Base-by-base conservation (phyloP, 2,113 vertebrate genomes). In the Plecturocebus donacophilus region DNA sequence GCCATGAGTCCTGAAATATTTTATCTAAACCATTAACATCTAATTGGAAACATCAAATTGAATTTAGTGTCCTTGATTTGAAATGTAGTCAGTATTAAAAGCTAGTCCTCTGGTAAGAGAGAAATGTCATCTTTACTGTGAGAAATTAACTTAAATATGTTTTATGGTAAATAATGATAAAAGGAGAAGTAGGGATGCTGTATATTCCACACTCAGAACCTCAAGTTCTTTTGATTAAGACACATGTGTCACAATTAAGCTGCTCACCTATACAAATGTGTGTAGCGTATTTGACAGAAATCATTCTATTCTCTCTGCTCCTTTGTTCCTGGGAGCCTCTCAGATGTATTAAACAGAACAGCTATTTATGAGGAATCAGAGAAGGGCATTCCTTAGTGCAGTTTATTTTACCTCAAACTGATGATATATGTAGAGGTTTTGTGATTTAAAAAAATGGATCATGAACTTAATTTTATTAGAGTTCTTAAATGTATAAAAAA, bases 381-480 rank as follows among this genome's bases (percentile, higher is more conserved):
- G 93, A 85, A 40, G 66, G 35, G 58, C 25, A 42, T 35, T 54
- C 32, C 76, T 13, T 38, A 6, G 11, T 42, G 16, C 35, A 38
- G 38, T 88, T 73, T 45, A 83, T 94, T 96, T 95, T 95, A 80
- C 76, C 95, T 95, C 68, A 90, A 94, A 84, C 19, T 82, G 76
- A 81, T 95, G 89, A 90, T 40, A 40, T 66, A 71, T 27, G 42
- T 21, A 96, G 92, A 95, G 81, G 17, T 90, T 87, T 94, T 85
- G 32, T 42, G 52, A 93, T 90, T 66, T 54, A 82, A 95, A 49
- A 56, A 71, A 92, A 91, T 94, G 20, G 66, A 58, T 35, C 64
- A 49, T n/a, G 52, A 87, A 90, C 77, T 94, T 97, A n/a, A 92
- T 91, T 93, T 14, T 89, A 93, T 92, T 77, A 73, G 95, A 91